phyloP scores from a whole-genome alignment of 2,113 vertebrate species.

The Ictidomys tridecemlineatus region DNA sequence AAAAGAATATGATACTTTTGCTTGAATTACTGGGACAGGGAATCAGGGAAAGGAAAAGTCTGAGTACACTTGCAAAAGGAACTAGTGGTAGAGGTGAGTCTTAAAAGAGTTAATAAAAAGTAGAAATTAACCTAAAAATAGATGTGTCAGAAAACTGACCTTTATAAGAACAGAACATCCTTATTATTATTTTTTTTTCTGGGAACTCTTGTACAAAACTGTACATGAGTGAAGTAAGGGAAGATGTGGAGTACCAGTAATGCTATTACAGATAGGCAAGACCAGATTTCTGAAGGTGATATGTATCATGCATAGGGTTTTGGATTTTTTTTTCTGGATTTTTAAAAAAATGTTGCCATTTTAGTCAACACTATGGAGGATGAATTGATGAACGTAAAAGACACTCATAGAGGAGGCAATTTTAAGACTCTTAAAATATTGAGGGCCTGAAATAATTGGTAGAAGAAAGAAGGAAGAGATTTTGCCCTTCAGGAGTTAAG shows the following conservation, averaged over 20 bases:
- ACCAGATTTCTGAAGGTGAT: constrained; percentile 2
- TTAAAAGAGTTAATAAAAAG: neutral
- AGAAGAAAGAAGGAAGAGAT: constrained; percentile 22
- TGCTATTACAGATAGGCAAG: neutral
- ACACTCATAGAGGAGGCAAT: neutral
- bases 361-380: neutral
- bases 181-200: neutral
- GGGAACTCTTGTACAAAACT: neutral
- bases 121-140: constrained; percentile 47
- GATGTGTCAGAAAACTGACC: neutral
- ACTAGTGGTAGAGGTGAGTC: neutral
- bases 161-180: neutral
- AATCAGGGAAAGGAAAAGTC: neutral
- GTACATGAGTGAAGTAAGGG: neutral
- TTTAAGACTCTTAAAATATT: constrained; percentile 17
- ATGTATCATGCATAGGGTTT: neutral
- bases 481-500: constrained; percentile 8
- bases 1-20: neutral
- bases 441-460: neutral
- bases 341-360: neutral
- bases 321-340: constrained; percentile 15
- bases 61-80: neutral
- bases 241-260: neutral
- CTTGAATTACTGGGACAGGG: neutral
- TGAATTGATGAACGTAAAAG: neutral